These are phyloP conservation scores for Irena cyanogastra DNA, from an alignment of 2,113 vertebrate species.

Conservation along the genomic window DNA sequence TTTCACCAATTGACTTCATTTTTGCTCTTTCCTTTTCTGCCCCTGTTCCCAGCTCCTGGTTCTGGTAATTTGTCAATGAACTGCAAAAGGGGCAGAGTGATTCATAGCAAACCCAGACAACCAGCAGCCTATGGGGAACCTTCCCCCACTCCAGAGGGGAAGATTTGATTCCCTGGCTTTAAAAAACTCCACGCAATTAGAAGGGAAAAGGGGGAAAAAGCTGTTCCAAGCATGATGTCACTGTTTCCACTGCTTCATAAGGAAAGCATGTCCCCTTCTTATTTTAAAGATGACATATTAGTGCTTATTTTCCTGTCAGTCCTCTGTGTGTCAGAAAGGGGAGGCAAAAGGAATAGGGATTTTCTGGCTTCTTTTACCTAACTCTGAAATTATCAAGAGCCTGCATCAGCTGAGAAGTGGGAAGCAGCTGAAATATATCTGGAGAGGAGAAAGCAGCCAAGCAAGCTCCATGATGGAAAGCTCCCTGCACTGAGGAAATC, in stretches of 20 bases:
- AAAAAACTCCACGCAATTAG: slow-evolving; percentile 62
- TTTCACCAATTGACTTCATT: background rate
- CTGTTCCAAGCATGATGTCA: slow-evolving; percentile 69
- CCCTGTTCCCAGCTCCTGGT: slow-evolving; percentile 23
- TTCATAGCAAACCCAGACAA: slow-evolving; percentile 52
- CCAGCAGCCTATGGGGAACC: slow-evolving; percentile 47
- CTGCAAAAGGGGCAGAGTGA: slow-evolving; percentile 18
- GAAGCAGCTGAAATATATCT: slow-evolving; percentile 17
- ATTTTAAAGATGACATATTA: slow-evolving; percentile 64
- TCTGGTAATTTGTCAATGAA: slow-evolving; percentile 43
- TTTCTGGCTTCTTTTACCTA: slow-evolving; percentile 23
- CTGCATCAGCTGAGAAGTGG: background rate
- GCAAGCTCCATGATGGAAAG: background rate
- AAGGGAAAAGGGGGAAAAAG: slow-evolving; percentile 36
- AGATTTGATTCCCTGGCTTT: slow-evolving; percentile 62
- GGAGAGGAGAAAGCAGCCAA: background rate
- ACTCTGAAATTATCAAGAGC: background rate
- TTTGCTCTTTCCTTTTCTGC: background rate
- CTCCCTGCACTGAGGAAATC: background rate
- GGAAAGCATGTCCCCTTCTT: slow-evolving; percentile 47
- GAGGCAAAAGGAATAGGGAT: background rate
- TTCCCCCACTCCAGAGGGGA: slow-evolving; percentile 14
- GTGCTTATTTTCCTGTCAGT: slow-evolving; percentile 53
- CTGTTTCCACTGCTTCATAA: slow-evolving; percentile 74
- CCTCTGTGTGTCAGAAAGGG: background rate